Base-by-base conservation (phyloP, 2,888 invertebrate species). In the Napeogenes inachia region DNA sequence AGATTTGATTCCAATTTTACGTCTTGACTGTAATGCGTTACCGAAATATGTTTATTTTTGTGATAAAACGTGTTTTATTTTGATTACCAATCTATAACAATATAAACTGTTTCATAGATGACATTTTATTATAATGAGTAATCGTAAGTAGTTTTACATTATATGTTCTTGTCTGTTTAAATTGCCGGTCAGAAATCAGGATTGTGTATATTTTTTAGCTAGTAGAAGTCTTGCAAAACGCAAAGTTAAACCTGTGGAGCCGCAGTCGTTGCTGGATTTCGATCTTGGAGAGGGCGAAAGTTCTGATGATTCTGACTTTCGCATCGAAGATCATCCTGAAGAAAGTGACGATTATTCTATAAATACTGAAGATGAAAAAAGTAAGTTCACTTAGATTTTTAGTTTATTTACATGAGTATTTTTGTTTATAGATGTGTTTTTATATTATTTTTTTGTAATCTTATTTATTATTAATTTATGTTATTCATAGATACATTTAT, bases 271-370 rank as follows among this genome's bases (percentile, higher is more conserved):
- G 62, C 85, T 96, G 58, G 95, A 96, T 81, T 95, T 96, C 74
- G 97, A 97, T 87, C 91, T 96, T 64, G 97, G 95, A 47, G 97
- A 97, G 82, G 97, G 95, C 46, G 97, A 97, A 81, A 97, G 97
- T 79, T 97, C 97, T 0, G 97, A 98, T 80, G 98, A 98, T 84
- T 98, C 97, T 65, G 98, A 98, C 87, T 98, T 98, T 85, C 93
- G 97, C 60, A 96, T 97, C 64, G 96, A 96, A 80, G 96, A 96
- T 80, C 96, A 96, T 76, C 94, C 94, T 3, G 94, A 95, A 72
- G 95, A 95, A 67, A 95, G 95, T 79, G 94, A 95, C 78, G 94
- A 95, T 82, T 89, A 87, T 69, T 94, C 94, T 1, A 92, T 94
- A 65, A 94, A 94, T 73, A 93, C 93, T 56, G 93, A 94, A 71